Percentiles rank a stretch among this genome's conserved stretches.
These are phyloP conservation scores for Toxonevra muliebris DNA, from an alignment of 2,888 invertebrate genomes.

Conservation along the genomic window DNA sequence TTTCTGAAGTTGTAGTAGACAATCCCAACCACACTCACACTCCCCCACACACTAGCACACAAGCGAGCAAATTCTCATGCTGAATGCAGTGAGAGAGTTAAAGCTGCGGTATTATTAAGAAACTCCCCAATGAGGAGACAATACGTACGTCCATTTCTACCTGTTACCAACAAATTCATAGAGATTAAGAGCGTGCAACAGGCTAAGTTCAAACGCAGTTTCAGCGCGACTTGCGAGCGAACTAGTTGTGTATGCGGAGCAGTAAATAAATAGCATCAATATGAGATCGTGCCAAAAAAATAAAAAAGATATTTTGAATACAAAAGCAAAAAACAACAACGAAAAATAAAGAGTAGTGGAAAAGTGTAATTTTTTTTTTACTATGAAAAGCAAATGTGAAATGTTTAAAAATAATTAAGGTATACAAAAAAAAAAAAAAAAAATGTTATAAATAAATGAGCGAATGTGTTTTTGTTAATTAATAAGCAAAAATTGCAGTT, in stretches of 20 bases:
- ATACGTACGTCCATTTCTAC: too few species aligned
- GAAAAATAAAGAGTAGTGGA: background rate
- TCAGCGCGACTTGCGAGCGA: slow-evolving; percentile 52
- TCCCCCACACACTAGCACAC: slow-evolving; percentile 10
- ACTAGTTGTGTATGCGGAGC: slow-evolving; percentile 48
- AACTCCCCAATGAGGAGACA: too few species aligned
- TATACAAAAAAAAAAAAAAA: too few species aligned
- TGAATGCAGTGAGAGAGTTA: slow-evolving; percentile 37
- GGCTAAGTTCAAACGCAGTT: slow-evolving; percentile 54
- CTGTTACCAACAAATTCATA: slow-evolving; percentile 7
- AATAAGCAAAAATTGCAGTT: background rate
- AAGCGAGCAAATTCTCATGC: background rate
- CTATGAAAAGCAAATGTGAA: background rate
- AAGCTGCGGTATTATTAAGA: slow-evolving; percentile 19
- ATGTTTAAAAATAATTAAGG: too few species aligned
- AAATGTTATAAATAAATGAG: too few species aligned
- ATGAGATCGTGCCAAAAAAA: background rate
- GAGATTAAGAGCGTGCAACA: slow-evolving; percentile 55
- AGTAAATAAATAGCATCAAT: too few species aligned
- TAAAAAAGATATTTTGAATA: background rate
- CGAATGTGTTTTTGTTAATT: background rate
- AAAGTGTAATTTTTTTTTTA: background rate
- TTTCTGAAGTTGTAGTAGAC: too few species aligned
- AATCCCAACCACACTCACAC: too few species aligned
- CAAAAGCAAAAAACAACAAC: background rate